Base-by-base conservation (phyloP, 2,113 vertebrate species). In the Ictalurus furcatus region DNA sequence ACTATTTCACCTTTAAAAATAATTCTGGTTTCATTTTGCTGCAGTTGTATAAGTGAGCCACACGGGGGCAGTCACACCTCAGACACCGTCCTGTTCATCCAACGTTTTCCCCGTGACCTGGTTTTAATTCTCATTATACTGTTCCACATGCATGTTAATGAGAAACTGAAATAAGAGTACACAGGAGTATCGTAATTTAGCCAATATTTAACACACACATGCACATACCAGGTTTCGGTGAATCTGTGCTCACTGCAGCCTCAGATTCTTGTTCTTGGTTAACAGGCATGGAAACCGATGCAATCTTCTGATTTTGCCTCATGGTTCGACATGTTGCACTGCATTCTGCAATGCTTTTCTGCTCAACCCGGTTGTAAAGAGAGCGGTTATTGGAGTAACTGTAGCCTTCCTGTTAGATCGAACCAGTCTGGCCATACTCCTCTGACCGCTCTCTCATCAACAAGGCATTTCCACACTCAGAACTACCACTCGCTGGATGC, bases 51-150 rank as follows among this genome's bases (percentile, higher is more conserved):
- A 21, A 54, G 3, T 74, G 8, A 63, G 88, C 89, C 91, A 91
- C 73, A 82, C 6, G 88, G 37, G 52, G 91, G 89, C 67, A 87
- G 73, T 81, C 67, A 28, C 65, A 54, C 28, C 44, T n/a, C 76
- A 87, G 9, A 84, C 21, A 23, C 19, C 12, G 6, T 19, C 17
- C 6, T 21, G 11, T 44, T 17, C 7, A 14, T 80, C 21, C 0
- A 6, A 82, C 7, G 1, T 21, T 81, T 69, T 81, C 40, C 9
- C 34, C 48, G 4, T 52, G 28, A 59, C 12, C 5, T 48, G 34
- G 23, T 30, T 73, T 86, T 37, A 30, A 67, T 67, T 67, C 67
- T 34, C 30, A 4, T 40, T 74, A 28, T 13, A 23, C 6, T 74
- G 17, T 13, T 14, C 6, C 56, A 13, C 65, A 73, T 76, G 48